These are phyloP conservation scores for Campaea margaritaria DNA, from an alignment of 2,888 invertebrate genomes.

Conservation along the genomic window DNA sequence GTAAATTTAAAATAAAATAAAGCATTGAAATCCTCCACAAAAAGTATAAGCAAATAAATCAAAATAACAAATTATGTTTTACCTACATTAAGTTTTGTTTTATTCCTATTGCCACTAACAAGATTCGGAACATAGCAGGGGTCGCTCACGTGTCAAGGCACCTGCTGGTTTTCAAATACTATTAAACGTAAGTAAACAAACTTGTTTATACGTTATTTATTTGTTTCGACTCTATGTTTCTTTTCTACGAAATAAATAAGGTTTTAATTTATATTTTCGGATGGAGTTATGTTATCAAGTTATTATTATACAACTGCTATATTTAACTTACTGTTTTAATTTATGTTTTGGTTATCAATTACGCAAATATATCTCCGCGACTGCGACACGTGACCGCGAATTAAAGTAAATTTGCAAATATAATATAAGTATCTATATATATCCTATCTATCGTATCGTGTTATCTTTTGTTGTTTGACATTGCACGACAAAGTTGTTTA, in stretches of 20 bases:
- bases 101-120: conserved; percentile 23
- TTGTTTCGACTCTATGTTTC: conserved; percentile 19
- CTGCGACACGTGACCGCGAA: too few relatives aligned
- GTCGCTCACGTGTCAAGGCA: conserved; percentile 36
- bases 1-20: too few relatives aligned
- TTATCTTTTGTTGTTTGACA: too few relatives aligned
- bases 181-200: conserved; percentile 24
- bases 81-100: conserved; percentile 8
- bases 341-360: too few relatives aligned
- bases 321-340: too few relatives aligned
- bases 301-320: too few relatives aligned
- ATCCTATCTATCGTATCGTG: too few relatives aligned
- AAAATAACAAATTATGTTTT: not conserved
- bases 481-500: too few relatives aligned
- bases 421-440: too few relatives aligned
- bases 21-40: too few relatives aligned
- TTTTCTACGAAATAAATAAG: not conserved
- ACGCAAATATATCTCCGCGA: too few relatives aligned
- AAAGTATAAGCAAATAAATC: not conserved
- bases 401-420: not conserved
- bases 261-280: not conserved
- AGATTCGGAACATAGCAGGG: conserved; percentile 35
- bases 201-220: conserved; percentile 26
- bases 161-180: conserved; percentile 37
- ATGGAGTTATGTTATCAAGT: too few relatives aligned